Evolutionary conservation across 2,113 vertebrate genomes (phyloP).

Genomic region (Arothron firmamentum): DNA sequence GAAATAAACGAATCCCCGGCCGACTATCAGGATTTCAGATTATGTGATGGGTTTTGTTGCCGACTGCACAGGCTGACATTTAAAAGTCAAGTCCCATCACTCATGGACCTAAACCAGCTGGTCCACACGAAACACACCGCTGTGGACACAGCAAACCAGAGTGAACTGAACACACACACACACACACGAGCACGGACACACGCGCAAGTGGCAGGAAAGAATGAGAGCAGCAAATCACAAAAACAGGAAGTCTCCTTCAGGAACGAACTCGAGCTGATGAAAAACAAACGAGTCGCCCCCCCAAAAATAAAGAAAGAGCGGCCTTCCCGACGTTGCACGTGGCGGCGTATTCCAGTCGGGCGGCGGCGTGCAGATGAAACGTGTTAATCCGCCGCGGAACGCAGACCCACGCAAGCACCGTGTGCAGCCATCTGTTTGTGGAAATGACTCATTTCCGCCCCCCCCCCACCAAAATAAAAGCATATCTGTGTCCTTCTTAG

Average conservation of each 20-base stretch:
- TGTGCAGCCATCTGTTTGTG: neutral
- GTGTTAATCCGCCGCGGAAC: neutral
- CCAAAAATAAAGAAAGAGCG: constrained; percentile 11
- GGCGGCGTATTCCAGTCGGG: no score
- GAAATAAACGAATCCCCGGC: neutral
- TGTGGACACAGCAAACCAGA: neutral
- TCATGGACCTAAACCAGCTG: neutral
- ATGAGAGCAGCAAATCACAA: constrained; percentile 36
- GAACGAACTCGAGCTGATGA: constrained; percentile 35
- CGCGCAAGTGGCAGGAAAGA: constrained; percentile 39
- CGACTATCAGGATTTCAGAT: neutral
- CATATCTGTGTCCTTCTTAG: neutral
- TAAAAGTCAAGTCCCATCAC: constrained; percentile 6
- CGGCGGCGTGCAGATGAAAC: no score
- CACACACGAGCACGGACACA: no score
- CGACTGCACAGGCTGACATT: neutral
- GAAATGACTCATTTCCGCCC: neutral
- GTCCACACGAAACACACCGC: constrained; percentile 14
- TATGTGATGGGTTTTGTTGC: no score
- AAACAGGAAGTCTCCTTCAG: constrained; percentile 61
- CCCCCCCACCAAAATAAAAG: neutral
- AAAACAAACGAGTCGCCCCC: constrained; percentile 17
- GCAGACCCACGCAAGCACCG: neutral
- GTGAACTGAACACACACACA: constrained; percentile 6
- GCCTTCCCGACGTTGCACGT: neutral